Base-by-base conservation (phyloP, 2,888 invertebrate species). In the Thereva unica region DNA sequence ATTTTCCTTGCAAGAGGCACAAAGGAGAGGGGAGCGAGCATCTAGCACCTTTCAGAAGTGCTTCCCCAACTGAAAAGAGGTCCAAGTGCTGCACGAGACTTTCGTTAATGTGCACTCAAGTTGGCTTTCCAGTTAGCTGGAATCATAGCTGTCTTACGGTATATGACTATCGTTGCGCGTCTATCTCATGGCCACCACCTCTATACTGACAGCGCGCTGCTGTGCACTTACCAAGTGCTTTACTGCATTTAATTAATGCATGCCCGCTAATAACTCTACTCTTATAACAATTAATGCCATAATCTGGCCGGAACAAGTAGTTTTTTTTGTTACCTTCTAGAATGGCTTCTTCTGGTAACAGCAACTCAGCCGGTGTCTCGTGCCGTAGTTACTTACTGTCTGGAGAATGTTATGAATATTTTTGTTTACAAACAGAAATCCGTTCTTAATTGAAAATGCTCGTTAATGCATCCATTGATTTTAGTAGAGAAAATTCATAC, bases 301-400 rank as follows among this genome's bases (percentile, higher is more conserved):
- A 59, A 59, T 59, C 59, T 59, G 59, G 59, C 59, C 59, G 59
- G 59, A 59, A 59, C 59, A 59, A 59, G 49, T 59, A 45, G 59
- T 47, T 47, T 12, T 47, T 10, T 38, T 59, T 45, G 34, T 45
- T 37, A 37, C 59, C 7, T 59, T 49, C 47, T 45, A 59, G 45
- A 38, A 35, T 47, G 35, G 23, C 5, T 5, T 59, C 52, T 34
- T 23, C 35, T 59, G 10, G 38, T n/a, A 47, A 38, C 38, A 45
- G 49, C 47, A 49, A 59, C 47, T 47, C 47, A 35, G 42, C 2
- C 59, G 23, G 23, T 23, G 23, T 23, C 23, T 23, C 23, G 23
- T 23, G 23, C 23, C 23, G 23, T 23, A 23, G 23, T 23, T 23
- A 23, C 23, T 23, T 23, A 23, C 23, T 23, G 23, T 23, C 23